These are phyloP conservation scores for Brachionus rubens DNA, from an alignment of 1,140 invertebrate species.

Conservation along the genomic window DNA sequence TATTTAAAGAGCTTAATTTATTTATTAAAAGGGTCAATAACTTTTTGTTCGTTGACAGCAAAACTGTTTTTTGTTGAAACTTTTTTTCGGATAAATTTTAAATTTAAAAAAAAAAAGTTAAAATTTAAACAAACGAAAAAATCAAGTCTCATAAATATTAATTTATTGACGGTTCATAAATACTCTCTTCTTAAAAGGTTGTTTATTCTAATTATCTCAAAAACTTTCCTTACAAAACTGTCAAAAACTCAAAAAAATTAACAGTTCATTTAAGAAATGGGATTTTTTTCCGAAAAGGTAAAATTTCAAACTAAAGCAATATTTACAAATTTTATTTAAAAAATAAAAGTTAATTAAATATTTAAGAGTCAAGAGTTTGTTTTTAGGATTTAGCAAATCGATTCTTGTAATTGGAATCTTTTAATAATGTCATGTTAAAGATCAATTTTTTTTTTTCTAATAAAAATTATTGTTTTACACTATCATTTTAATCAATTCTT, in stretches of 20 bases:
- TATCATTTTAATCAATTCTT: too few species aligned
- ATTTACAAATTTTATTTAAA: too few species aligned
- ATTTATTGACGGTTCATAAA: constrained; percentile 27
- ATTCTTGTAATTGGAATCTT: constrained; percentile 21
- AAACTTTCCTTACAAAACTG: not conserved
- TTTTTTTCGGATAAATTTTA: constrained; percentile 7
- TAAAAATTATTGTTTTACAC: too few species aligned
- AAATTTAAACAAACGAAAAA: not conserved
- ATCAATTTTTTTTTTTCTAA: too few species aligned
- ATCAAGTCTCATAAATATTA: constrained; percentile 26
- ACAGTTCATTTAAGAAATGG: constrained; percentile 19
- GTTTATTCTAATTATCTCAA: constrained; percentile 27
- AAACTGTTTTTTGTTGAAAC: not conserved
- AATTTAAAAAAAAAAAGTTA: not conserved
- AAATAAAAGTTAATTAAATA: constrained; percentile 24
- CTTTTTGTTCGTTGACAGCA: too few species aligned
- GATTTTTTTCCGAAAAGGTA: not conserved
- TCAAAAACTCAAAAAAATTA: not conserved
- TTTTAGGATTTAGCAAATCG: too few species aligned
- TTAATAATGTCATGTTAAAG: constrained; percentile 28
- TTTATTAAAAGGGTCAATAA: too few species aligned
- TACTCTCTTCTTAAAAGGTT: not conserved
- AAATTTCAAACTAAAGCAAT: too few species aligned
- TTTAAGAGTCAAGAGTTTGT: too few species aligned
- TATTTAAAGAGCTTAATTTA: too few species aligned